Conservation (phyloP, 37 sponge, comb jelly and placozoan genomes). For the Spongilla lacustris region DNA sequence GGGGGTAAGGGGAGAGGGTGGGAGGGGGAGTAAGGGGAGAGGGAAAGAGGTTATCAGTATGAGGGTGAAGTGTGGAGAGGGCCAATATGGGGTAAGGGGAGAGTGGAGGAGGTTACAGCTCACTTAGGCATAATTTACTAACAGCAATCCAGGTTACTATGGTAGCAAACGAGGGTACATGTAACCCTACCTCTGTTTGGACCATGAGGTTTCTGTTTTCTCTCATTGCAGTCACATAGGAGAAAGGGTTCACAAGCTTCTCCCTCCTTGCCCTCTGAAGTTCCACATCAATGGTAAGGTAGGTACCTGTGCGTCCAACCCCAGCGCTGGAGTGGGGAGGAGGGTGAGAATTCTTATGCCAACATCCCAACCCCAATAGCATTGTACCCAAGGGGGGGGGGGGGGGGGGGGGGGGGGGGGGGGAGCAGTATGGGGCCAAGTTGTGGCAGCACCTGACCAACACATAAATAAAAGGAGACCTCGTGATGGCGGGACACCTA, state of each 20-base stretch:
- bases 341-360: background rate
- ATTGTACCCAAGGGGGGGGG: too few relatives aligned
- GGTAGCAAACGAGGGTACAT: background rate
- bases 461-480: too few relatives aligned
- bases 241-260: constrained; percentile 70
- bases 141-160: background rate
- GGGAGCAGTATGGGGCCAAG: background rate
- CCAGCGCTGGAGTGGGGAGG: constrained; percentile 73
- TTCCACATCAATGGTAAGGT: constrained; percentile 82
- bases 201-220: constrained; percentile 88
- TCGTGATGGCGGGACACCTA: too few relatives aligned
- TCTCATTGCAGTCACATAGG: constrained; percentile 68
- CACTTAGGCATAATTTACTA: too few relatives aligned
- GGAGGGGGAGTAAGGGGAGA: background rate
- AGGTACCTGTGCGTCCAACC: constrained; percentile 93
- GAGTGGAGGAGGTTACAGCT: too few relatives aligned
- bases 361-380: too few relatives aligned
- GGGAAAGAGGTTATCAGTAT: background rate
- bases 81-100: too few relatives aligned
- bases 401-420: background rate
- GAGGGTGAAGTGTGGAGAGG: too few relatives aligned
- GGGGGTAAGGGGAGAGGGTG: background rate
- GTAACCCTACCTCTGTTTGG: constrained; percentile 80
- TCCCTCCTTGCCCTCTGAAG: constrained; percentile 74
- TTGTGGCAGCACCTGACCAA: background rate